Percentiles rank a stretch among this genome's conserved stretches.
Evolutionary conservation across 2,113 vertebrate species (phyloP).

Genomic region (Oncorhynchus masou): DNA sequence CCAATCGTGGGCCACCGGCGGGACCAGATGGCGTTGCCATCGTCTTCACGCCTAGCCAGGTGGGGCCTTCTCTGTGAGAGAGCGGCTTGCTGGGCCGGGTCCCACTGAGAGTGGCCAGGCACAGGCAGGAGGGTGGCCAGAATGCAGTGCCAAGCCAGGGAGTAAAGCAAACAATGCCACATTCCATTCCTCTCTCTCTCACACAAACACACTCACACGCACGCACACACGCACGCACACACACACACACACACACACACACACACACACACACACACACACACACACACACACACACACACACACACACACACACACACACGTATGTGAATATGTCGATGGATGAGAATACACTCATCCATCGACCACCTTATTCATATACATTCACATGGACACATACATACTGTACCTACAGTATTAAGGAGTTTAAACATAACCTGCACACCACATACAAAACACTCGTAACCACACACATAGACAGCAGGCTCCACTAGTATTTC

Average conservation of each 20-base stretch:
- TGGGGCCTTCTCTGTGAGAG: conserved; percentile 58
- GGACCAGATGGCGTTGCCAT: conserved; percentile 72
- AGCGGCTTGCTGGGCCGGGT: conserved; percentile 23
- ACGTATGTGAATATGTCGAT: no score
- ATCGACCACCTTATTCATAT: neutral
- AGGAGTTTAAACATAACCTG: neutral
- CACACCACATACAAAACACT: conserved; percentile 8
- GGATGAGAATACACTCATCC: no score
- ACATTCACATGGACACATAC: neutral
- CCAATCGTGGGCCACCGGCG: conserved; percentile 60
- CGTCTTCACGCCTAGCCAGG: conserved; percentile 56
- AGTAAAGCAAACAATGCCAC: conserved; percentile 43
- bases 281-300: conserved; percentile 4
- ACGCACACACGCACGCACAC: no score
- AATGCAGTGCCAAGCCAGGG: conserved; percentile 48
- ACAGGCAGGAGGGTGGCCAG: conserved; percentile 30
- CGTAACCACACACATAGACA: neutral
- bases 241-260: no score
- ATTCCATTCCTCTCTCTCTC: conserved; percentile 21
- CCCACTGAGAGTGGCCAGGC: neutral
- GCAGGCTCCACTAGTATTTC: conserved; percentile 32
- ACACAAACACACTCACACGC: conserved; percentile 4
- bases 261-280: neutral
- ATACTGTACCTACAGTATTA: no score
- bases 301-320: no score